Conservation (phyloP, 2,113 vertebrate genomes). For the Pterocles gutturalis region DNA sequence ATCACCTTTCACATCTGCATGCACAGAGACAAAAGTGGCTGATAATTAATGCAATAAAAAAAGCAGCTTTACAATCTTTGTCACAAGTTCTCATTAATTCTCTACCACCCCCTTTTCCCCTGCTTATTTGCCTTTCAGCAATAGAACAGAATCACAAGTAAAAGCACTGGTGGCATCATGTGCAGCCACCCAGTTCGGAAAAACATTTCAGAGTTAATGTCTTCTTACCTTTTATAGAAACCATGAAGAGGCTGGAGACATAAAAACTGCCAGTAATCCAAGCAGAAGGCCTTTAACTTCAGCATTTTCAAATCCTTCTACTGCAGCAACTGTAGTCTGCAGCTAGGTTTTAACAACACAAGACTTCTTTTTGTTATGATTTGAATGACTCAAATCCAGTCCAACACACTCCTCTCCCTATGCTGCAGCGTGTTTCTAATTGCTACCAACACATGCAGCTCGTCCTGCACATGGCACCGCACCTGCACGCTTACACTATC, state of each 20-base stretch:
- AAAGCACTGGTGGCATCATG: neutral
- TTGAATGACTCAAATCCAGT: neutral
- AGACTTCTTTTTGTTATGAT: neutral
- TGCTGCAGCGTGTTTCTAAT: neutral
- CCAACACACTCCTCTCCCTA: neutral
- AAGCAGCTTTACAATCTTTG: conserved; percentile 42
- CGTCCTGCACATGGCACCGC: conserved; percentile 67
- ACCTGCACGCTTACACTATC: conserved; percentile 58
- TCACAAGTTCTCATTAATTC: conserved; percentile 34
- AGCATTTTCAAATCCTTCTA: conserved; percentile 81
- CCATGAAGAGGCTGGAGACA: conserved; percentile 93
- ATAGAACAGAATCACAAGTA: neutral
- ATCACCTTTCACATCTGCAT: neutral
- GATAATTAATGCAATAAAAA: neutral
- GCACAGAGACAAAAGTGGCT: neutral
- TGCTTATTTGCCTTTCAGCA: neutral
- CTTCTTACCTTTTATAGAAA: conserved; percentile 92
- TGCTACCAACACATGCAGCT: neutral
- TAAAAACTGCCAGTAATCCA: conserved; percentile 98
- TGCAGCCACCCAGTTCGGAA: neutral
- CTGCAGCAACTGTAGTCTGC: neutral
- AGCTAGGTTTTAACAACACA: neutral
- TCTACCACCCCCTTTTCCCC: conserved; percentile 43
- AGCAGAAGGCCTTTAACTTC: conserved; percentile 95
- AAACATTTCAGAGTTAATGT: conserved; percentile 6